Conservation (phyloP, 2,888 invertebrate species). For the Colostygia pectinataria region DNA sequence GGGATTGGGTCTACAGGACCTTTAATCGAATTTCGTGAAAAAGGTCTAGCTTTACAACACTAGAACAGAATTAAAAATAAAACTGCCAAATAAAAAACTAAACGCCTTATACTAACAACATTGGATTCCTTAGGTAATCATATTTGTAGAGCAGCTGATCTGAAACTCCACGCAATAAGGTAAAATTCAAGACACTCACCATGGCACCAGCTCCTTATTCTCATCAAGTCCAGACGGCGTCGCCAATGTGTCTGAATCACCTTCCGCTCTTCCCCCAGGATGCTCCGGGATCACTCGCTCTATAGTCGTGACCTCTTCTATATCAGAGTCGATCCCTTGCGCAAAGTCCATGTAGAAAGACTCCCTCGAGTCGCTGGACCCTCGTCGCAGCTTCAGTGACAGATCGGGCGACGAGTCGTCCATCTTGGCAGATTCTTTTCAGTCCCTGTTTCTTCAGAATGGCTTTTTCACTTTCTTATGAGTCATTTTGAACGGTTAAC, state of each 20-base stretch:
- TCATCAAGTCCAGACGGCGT: constrained; percentile 79
- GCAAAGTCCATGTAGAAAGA: constrained; percentile 96
- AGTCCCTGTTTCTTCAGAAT: constrained; percentile 20
- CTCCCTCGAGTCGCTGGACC: constrained; percentile 93
- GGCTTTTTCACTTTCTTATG: constrained; percentile 9
- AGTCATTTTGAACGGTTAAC: constrained; percentile 26
- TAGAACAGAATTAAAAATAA: too few species aligned
- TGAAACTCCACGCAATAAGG: not conserved
- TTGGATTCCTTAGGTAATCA: too few species aligned
- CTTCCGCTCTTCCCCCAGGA: constrained; percentile 70
- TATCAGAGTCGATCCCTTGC: constrained; percentile 94
- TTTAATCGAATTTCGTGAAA: too few species aligned
- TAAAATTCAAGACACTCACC: constrained; percentile 51
- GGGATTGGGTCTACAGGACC: too few species aligned
- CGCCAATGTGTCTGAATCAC: constrained; percentile 75
- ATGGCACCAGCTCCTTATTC: constrained; percentile 73
- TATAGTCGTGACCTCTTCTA: constrained; percentile 91
- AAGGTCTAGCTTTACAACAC: too few species aligned
- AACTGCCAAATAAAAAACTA: too few species aligned
- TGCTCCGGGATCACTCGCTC: constrained; percentile 82
- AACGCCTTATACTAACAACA: too few species aligned
- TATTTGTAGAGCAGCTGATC: not conserved
- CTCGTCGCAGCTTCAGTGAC: constrained; percentile 92
- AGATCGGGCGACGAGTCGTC: constrained; percentile 93
- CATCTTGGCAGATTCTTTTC: constrained; percentile 56